Conservation (phyloP, 2,113 vertebrate genomes). For the Hippoglossus stenolepis region DNA sequence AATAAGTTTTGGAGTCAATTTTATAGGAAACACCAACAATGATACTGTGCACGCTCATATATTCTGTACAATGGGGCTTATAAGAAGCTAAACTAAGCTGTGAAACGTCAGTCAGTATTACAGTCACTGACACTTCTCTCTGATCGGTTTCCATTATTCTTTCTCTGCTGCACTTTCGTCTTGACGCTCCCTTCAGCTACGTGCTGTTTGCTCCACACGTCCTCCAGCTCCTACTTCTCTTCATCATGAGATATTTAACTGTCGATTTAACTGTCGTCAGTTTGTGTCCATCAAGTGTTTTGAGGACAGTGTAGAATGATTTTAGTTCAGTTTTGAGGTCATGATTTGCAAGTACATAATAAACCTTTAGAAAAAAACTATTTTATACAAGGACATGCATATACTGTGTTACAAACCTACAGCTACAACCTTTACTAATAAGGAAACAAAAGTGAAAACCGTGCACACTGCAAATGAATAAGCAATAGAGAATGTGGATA, state of each 20-base stretch:
- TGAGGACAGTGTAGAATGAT: too few relatives aligned
- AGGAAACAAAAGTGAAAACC: not conserved
- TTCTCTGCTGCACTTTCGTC: not conserved
- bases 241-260: not conserved
- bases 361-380: too few relatives aligned
- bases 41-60: not conserved
- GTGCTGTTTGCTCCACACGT: not conserved
- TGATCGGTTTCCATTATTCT: not conserved
- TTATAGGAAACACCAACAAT: too few relatives aligned
- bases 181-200: not conserved
- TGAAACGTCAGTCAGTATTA: not conserved
- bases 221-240: not conserved
- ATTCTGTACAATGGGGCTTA: not conserved
- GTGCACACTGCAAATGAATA: too few relatives aligned
- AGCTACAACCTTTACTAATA: too few relatives aligned
- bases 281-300: not conserved
- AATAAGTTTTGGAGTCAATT: too few relatives aligned
- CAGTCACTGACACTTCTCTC: not conserved
- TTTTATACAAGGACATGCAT: not conserved
- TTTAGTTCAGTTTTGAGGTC: too few relatives aligned
- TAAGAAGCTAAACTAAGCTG: not conserved
- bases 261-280: too few relatives aligned
- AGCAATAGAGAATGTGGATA: not conserved
- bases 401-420: not conserved
- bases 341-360: too few relatives aligned